Evolutionary conservation across 2,113 vertebrate species (phyloP), one percentile per base, ranked within the genome.

Genomic region (Trematomus loennbergii): DNA sequence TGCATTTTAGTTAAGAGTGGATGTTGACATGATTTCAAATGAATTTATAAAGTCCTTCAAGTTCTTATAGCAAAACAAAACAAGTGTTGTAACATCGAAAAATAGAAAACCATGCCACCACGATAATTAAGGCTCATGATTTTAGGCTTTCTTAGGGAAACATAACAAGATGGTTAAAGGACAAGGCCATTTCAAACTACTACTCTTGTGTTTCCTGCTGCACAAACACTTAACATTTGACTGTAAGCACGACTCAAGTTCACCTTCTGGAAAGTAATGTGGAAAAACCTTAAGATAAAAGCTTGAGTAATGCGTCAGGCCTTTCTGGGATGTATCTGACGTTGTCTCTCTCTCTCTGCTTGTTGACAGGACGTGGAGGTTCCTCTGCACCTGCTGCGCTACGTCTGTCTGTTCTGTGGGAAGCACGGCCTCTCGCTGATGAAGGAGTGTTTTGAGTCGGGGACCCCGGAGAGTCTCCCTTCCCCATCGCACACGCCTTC

Each of bases 381-480:
- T 46, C 98, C 98, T 0, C 94, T 99, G 89, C 98, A 99, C 92
- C 95, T 99, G 94, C 97, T 99, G 91, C 97, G 98, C 52, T 99
- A 99, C 40, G 98, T 99, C 72, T 99, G 98, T 90, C 93, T 99
- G 74, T 99, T 99, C 94, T 99, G 98, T 80, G 97, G 98, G 59
- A 99, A 99, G 90, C 98, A 99, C 67, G 98, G 98, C 78, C 97
- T 99, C 90, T 97, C 97, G 69, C 97, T 99, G 88, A 99, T 99
- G 98, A 99, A 99, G 95, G 98, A 99, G 89, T 99, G 98, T 89
- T 99, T 99, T 61, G 97, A 99, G 92, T 96, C 95, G 0, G 98
- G 98, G 69, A 96, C 93, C 8, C 98, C 98, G 0, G 97, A 99
- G 91, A 96, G 96, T 18, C 96, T 99, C 82, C 98, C 1, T 99